A percentile compares a stretch with the other conserved stretches of the same genome.
These are phyloP conservation scores for Agrotis clavis DNA, from an alignment of 2,888 invertebrate species.

Conservation along the genomic window DNA sequence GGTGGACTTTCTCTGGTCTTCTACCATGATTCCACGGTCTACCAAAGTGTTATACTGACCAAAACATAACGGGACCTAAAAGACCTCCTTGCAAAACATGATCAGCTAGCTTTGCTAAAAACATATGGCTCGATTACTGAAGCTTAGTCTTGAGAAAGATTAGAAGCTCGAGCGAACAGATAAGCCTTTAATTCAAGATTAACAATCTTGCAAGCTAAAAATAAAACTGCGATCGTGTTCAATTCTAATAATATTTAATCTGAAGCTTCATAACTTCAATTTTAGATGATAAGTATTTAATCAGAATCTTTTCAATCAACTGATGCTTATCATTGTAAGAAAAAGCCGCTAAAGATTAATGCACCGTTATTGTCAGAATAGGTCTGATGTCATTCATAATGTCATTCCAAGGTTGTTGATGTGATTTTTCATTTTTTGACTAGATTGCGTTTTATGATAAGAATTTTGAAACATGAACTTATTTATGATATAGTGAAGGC, in stretches of 20 bases:
- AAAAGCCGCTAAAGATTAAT: slow-evolving; percentile 7
- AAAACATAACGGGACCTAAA: no score
- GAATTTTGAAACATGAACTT: not conserved
- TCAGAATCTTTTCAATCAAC: slow-evolving; percentile 29
- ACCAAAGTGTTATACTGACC: no score
- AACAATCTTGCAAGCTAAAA: slow-evolving; percentile 14
- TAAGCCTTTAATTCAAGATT: slow-evolving; percentile 5
- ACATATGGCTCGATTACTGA: not conserved
- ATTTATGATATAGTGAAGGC: not conserved
- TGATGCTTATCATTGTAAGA: slow-evolving; percentile 26
- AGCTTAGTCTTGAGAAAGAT: not conserved
- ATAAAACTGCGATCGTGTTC: slow-evolving; percentile 1
- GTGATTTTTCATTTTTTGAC: not conserved
- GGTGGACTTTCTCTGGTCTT: no score
- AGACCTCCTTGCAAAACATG: no score
- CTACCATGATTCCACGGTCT: no score
- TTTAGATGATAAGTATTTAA: slow-evolving; percentile 21
- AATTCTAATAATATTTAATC: slow-evolving; percentile 13
- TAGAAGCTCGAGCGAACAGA: not conserved
- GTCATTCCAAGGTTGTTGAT: slow-evolving; percentile 22
- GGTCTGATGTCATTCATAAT: slow-evolving; percentile 29
- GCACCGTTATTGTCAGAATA: slow-evolving; percentile 27
- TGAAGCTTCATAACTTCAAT: slow-evolving; percentile 8
- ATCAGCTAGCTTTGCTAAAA: not conserved
- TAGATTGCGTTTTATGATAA: not conserved